Conservation (phyloP, 2,113 vertebrate species). For the Dromiciops gliroides region DNA sequence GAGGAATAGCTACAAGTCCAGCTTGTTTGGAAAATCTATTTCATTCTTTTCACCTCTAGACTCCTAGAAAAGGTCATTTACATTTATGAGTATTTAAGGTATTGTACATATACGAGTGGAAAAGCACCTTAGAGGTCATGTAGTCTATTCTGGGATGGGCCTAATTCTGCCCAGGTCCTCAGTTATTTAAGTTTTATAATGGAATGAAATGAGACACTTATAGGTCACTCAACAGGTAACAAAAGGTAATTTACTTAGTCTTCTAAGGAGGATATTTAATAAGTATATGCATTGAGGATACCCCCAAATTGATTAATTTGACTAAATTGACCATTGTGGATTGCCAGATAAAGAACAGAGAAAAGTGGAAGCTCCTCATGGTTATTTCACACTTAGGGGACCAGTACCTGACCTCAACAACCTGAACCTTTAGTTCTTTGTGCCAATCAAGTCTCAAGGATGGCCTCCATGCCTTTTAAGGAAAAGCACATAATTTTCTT, state of each 20-base stretch:
- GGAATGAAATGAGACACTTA: neutral
- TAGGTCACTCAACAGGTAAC: neutral
- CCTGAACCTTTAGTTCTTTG: neutral
- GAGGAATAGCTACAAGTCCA: neutral
- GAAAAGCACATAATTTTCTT: neutral
- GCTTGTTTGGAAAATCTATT: neutral
- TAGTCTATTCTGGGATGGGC: neutral
- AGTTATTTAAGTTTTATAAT: neutral
- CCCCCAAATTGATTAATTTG: neutral
- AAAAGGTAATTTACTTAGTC: neutral
- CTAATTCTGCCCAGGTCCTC: neutral
- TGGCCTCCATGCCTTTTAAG: neutral
- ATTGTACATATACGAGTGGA: neutral
- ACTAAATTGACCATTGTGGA: neutral
- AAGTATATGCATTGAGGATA: neutral
- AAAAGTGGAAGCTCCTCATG: neutral
- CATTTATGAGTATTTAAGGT: neutral
- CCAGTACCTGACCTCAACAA: neutral
- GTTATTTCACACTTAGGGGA: neutral
- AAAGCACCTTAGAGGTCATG: neutral
- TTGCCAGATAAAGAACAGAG: neutral
- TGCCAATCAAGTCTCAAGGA: neutral
- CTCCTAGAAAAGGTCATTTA: neutral
- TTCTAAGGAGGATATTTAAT: neutral
- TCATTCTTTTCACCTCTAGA: neutral